Evolutionary conservation across 2,113 vertebrate genomes (phyloP), one percentile per base, ranked within the genome.

Genomic region (Archilochus colubris): DNA sequence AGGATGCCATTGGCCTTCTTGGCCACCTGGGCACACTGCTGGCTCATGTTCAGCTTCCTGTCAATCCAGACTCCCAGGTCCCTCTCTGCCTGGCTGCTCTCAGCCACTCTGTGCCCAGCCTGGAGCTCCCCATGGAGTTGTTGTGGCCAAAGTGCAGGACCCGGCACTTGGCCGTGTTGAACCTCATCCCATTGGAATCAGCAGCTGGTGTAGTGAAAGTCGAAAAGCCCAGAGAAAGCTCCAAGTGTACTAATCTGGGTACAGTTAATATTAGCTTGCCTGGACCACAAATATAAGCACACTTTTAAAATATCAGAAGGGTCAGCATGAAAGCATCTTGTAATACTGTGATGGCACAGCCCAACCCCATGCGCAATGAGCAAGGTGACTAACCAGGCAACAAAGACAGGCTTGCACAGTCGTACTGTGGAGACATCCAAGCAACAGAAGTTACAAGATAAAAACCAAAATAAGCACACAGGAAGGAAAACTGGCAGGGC

Each of bases 301-400:
- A 19, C 15, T 50, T 36, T 4, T 53, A 50, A 50, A 50, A 23
- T 11, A 50, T 12, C n/a, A 38, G 43, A 85, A 85, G 3, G 1
- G n/a, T 13, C 77, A 89, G 28, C 46, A 55, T 1, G 7, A 7
- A 64, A 67, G 16, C 18, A 31, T 25, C 57, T 3, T 31, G 31
- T 15, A 31, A 22, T 14, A 33, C 16, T 51, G 66, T 2, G 0
- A 67, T 11, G 33, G n/a, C 74, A 66, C 59, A 72, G 43, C 57
- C 36, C 66, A 51, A 20, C 8, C 4, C 11, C 5, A 33, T 0
- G 0, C 6, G 22, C 11, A 12, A 22, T 6, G 6, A 74, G 55
- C 51, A 78, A 58, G 0, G 5, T 6, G 61, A 55, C n/a, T 64
- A 31, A 4, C 31, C 30, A 46, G 40, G 40, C 33, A 36, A n/a